Base-by-base conservation (phyloP, 2,888 invertebrate species). In the Drosophila greeni region DNA sequence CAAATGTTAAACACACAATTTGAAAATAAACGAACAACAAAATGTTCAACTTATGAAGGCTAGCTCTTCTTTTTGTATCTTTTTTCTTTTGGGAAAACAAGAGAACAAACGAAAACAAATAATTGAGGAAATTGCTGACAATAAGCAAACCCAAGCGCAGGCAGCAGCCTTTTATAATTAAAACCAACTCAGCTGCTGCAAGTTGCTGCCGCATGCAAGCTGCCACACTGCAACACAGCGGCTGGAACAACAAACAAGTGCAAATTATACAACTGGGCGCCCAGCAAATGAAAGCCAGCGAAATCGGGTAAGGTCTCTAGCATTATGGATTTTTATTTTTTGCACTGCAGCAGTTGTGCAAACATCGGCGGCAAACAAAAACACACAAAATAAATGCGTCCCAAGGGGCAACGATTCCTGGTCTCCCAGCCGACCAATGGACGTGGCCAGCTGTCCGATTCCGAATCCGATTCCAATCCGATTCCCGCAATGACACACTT, bases 251-350 rank as follows among this genome's bases (percentile, higher is more conserved):
- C 82, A 79, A 79, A 82, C 82, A 76, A 74, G 69, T 69, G 84
- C 79, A 76, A 82, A 82, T 79, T 70, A 82, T 78, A 78, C 82
- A 78, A 82, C 79, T 79, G 82, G 79, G 79, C 84, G 72, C 66
- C 58, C 79, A 79, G 79, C 78, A 83, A 78, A 51, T 51, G 62
- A 37, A 24, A 58, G 57, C 48, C 34, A 26, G 36, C 36, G 8
- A 20, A 55, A 16, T 20, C 20, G 26, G 26, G 6, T 18, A 34
- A 36, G 49, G 43, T 20, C 36, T 51, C 34, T 37, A 18, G 37
- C 26, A 12, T 39, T 33, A n/a, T n/a, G n/a, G n/a, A n/a, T n/a
- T 40, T 37, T 58, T 1, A 14, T 20, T 31, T 59, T 62, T 65
- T 60, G 62, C 64, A 43, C 62, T 65, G 78, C 78, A 73, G 78